Evolutionary conservation across 2,888 invertebrate genomes (phyloP), one percentile per base, ranked within the genome.

Genomic region (Stenodera caucasica): DNA sequence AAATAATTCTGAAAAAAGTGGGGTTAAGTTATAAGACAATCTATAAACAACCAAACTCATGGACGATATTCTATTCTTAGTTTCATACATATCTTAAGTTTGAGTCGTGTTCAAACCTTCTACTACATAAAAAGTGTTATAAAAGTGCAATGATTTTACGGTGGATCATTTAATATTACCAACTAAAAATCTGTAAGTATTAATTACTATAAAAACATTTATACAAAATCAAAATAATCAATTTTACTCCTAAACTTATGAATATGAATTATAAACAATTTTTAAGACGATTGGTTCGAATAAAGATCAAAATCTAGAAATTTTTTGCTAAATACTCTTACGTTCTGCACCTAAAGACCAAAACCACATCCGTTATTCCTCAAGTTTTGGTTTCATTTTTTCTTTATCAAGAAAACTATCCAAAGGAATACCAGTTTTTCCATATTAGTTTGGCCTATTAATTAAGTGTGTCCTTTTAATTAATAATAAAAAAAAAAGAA

Each of bases 31-130:
- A 72, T 72, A 76, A 76, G 71, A 76, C 72, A 75, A 76, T 76
- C 75, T 76, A 74, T 74, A 75, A 77, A 76, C 77, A 76, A 76
- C 76, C 72, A 76, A 70, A 77, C 77, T 77, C 78, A 78, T 74
- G 77, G 77, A 78, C 77, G 72, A 75, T 71, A 74, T 74, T 73
- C 78, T 79, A 79, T 78, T 78, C 78, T 77, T 78, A 78, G 78
- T 76, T 73, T 72, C 73, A 69, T 73, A 77, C 73, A 76, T 75
- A 76, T 77, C 75, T 75, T 75, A 74, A 73, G 73, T 74, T 70
- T 70, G 70, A 70, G 73, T 69, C 72, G 73, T 68, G 72, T 70
- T 70, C 70, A 70, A 69, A 67, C 69, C 69, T 67, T 69, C 66
- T 66, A 68, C 71, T 65, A 68, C 69, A 69, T 70, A 68, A 67